Conservation (phyloP, 2,888 invertebrate genomes). For the Agrochola macilenta region DNA sequence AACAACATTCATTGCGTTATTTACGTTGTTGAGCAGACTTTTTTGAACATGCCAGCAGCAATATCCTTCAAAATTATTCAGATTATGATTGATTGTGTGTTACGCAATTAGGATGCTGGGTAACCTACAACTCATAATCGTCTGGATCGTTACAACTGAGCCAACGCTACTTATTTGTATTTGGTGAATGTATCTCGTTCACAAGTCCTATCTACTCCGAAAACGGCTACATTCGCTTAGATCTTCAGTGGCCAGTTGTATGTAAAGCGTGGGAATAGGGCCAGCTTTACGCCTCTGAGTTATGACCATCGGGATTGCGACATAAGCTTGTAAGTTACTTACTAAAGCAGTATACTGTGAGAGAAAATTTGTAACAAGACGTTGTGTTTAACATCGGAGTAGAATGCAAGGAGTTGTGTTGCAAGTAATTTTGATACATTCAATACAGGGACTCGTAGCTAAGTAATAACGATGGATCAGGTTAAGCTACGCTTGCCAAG, state of each 20-base stretch:
- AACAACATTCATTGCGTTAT: too few species aligned
- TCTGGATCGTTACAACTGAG: not conserved
- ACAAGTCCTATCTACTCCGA: slow-evolving; percentile 31
- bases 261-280: slow-evolving; percentile 62
- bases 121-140: not conserved
- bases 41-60: too few species aligned
- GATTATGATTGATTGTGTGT: too few species aligned
- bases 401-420: slow-evolving; percentile 1
- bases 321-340: slow-evolving; percentile 15
- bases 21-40: too few species aligned
- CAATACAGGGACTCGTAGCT: not conserved
- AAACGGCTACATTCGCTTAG: slow-evolving; percentile 38
- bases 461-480: not conserved
- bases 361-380: slow-evolving; percentile 19
- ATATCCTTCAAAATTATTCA: too few species aligned
- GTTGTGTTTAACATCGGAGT: not conserved
- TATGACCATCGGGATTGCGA: slow-evolving; percentile 53
- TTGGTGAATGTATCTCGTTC: slow-evolving; percentile 35
- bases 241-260: slow-evolving; percentile 55
- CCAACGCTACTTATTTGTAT: not conserved
- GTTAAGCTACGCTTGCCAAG: not conserved
- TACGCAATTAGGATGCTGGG: too few species aligned
- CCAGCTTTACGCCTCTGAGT: slow-evolving; percentile 37
- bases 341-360: slow-evolving; percentile 14
- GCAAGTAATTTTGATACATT: slow-evolving; percentile 4